These are phyloP conservation scores for Lemur catta DNA, from an alignment of 2,797 vertebrate species.

Conservation along the genomic window DNA sequence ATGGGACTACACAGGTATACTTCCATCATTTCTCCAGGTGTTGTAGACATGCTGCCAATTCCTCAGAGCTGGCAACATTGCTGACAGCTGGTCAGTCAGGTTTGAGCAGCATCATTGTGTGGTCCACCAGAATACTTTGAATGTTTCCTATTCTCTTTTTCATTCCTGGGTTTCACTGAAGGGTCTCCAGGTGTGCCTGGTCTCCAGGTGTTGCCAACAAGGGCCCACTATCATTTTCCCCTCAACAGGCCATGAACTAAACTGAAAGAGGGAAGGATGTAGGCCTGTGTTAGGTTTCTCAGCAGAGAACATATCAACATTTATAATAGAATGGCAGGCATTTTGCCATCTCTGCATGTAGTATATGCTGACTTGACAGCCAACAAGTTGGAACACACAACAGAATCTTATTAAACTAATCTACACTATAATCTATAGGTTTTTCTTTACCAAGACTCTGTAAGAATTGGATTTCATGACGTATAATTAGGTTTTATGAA, in stretches of 20 bases:
- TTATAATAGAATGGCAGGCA: constrained; percentile 32
- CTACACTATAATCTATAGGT: constrained; percentile 26
- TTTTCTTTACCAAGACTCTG: constrained; percentile 49
- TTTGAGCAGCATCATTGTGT: constrained; percentile 36
- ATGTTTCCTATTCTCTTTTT: constrained; percentile 59
- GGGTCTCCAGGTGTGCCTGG: constrained; percentile 47
- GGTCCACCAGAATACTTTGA: constrained; percentile 31
- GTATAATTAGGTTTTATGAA: constrained; percentile 49
- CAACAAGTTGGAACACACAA: constrained; percentile 64
- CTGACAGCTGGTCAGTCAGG: background rate
- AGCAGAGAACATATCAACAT: background rate
- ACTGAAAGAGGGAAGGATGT: background rate
- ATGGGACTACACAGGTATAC: background rate
- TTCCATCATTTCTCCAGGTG: constrained; percentile 50
- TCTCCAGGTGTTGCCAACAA: constrained; percentile 40
- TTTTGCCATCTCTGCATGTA: constrained; percentile 59
- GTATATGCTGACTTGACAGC: constrained; percentile 56
- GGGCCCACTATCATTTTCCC: background rate
- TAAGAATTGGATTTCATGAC: constrained; percentile 45
- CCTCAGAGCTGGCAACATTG: background rate
- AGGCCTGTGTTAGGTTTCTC: constrained; percentile 18
- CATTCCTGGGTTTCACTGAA: constrained; percentile 21
- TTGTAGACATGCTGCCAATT: constrained; percentile 34
- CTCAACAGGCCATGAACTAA: background rate
- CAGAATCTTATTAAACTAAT: constrained; percentile 46